A percentile compares a stretch with the other conserved stretches of the same genome.
phyloP scores from a whole-genome alignment of 2,888 invertebrate genomes.

The Rutpela maculata region DNA sequence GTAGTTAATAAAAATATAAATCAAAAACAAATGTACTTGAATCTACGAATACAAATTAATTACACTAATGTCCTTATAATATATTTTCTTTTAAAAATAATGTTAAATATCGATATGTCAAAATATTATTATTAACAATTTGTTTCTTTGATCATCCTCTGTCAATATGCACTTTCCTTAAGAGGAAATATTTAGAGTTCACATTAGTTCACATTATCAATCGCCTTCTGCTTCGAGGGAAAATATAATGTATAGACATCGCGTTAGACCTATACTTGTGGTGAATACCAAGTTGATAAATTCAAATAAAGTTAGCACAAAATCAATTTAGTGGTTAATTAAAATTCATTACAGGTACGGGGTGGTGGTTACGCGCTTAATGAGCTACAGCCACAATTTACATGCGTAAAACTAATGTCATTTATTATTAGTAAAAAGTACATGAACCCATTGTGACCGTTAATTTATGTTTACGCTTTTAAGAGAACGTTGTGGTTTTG shows the following conservation, averaged over 20 bases:
- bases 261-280: neutral
- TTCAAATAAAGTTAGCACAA: neutral
- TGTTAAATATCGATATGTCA: no score
- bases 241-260: conserved; percentile 7
- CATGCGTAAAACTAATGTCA: neutral
- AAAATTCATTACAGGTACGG: conserved; percentile 11
- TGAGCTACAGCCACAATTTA: neutral
- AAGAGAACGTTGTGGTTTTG: neutral
- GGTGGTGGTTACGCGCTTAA: neutral
- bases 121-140: no score
- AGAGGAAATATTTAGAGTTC: conserved; percentile 14
- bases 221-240: neutral
- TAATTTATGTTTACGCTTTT: neutral
- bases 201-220: conserved; percentile 7
- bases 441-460: neutral
- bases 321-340: conserved; percentile 25
- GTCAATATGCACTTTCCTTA: neutral
- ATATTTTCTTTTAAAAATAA: no score
- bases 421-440: neutral
- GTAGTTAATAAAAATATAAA: no score
- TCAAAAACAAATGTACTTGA: no score
- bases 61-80: no score
- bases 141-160: no score
- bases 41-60: no score
- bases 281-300: conserved; percentile 22